phyloP scores from a whole-genome alignment of 35 echinoderm and acorn worm species.

The Acanthaster planci region DNA sequence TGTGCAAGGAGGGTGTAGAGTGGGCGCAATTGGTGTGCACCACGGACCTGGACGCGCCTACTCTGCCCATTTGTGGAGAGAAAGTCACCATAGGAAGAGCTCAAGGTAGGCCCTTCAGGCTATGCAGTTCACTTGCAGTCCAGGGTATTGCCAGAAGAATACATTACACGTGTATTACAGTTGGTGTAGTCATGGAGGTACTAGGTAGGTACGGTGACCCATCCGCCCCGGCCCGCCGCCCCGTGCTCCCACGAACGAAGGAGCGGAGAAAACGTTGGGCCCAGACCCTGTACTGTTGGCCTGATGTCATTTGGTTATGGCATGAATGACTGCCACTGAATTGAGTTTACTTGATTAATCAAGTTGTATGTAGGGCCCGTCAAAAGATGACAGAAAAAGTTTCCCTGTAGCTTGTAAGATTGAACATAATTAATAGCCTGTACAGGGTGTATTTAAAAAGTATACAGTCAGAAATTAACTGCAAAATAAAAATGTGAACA shows the following conservation, averaged over 20 bases:
- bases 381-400: no score
- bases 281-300: background rate
- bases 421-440: no score
- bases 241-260: background rate
- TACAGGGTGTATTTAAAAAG: no score
- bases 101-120: constrained; percentile 1
- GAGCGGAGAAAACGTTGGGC: background rate
- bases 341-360: no score
- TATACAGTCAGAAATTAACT: no score
- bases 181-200: background rate
- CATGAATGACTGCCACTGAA: no score
- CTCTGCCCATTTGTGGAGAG: constrained; percentile 31
- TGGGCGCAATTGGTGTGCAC: constrained; percentile 55
- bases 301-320: no score
- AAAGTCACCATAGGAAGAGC: constrained; percentile 35
- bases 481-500: no score
- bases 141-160: background rate
- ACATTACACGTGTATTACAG: background rate
- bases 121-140: background rate
- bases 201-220: background rate
- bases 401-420: no score
- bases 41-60: constrained; percentile 27
- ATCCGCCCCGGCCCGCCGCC: background rate
- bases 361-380: no score
- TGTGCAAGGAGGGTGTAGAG: background rate